Conservation (phyloP, 2,113 vertebrate genomes). For the Pelvicachromis taeniatus region DNA sequence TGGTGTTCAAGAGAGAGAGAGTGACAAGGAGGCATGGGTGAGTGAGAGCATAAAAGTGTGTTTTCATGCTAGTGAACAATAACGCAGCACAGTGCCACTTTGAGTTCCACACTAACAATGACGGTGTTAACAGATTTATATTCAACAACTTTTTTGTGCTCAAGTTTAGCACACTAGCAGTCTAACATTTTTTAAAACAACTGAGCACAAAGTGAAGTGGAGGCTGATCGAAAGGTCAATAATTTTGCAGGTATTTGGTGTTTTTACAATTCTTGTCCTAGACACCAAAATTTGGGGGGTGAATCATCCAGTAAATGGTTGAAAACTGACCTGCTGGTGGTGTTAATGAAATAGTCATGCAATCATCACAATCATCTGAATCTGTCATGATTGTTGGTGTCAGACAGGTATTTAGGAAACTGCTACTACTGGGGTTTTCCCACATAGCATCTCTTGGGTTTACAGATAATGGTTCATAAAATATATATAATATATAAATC, state of each 20-base stretch:
- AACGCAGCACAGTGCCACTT: background rate
- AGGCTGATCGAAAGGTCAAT: background rate
- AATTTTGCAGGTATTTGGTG: background rate
- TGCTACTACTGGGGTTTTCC: background rate
- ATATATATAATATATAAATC: background rate
- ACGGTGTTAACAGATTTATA: background rate
- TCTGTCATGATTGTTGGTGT: background rate
- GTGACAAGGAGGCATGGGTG: background rate
- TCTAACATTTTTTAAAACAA: background rate
- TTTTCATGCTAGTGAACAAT: background rate
- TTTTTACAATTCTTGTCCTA: background rate
- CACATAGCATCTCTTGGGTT: background rate
- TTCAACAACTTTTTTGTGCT: background rate
- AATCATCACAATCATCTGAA: background rate
- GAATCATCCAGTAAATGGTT: background rate
- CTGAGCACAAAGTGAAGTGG: background rate
- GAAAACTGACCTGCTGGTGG: background rate
- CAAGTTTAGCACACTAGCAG: background rate
- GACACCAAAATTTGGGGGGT: background rate
- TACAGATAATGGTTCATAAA: background rate
- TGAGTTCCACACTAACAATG: background rate
- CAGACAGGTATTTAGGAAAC: background rate
- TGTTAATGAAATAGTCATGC: background rate
- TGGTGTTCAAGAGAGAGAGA: constrained; percentile 63
- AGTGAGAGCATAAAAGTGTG: background rate